Evolutionary conservation across 2,797 vertebrate genomes (phyloP).

Genomic region (Galagoides demidoff): DNA sequence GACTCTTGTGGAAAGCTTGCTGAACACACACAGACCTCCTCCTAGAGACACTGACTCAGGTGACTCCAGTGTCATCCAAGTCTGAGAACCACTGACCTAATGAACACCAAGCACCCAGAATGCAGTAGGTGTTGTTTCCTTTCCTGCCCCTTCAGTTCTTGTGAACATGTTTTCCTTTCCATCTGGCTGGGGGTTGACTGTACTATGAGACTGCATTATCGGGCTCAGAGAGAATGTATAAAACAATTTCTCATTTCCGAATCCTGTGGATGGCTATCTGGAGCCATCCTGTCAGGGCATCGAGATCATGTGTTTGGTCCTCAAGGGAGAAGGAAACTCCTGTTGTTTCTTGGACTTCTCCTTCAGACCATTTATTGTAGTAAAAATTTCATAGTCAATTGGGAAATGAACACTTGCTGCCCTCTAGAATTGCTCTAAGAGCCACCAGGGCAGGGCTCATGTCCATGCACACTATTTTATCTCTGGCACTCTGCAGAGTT

Average conservation of each 20-base stretch:
- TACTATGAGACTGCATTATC: not conserved
- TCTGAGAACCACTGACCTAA: not conserved
- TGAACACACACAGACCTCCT: not conserved
- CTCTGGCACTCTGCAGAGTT: not conserved
- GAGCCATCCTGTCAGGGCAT: not conserved
- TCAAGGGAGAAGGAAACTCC: not conserved
- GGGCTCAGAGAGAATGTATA: not conserved
- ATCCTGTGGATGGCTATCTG: not conserved
- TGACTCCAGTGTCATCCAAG: not conserved
- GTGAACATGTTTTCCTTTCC: not conserved
- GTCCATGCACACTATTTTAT: not conserved
- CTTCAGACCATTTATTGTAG: not conserved
- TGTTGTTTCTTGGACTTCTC: not conserved
- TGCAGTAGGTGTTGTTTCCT: not conserved
- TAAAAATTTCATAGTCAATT: not conserved
- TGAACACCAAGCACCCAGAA: not conserved
- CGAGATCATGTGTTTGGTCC: not conserved
- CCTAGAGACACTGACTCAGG: not conserved
- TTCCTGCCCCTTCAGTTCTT: not conserved
- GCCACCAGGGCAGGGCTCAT: not conserved
- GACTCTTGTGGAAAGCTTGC: not conserved
- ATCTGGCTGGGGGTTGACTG: not conserved
- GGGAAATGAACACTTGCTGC: not conserved
- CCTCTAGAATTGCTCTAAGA: not conserved
- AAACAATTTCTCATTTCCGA: not conserved